Evolutionary conservation across 2,888 invertebrate species (phyloP), one percentile per base, ranked within the genome.

Genomic region (Sipha maydis): DNA sequence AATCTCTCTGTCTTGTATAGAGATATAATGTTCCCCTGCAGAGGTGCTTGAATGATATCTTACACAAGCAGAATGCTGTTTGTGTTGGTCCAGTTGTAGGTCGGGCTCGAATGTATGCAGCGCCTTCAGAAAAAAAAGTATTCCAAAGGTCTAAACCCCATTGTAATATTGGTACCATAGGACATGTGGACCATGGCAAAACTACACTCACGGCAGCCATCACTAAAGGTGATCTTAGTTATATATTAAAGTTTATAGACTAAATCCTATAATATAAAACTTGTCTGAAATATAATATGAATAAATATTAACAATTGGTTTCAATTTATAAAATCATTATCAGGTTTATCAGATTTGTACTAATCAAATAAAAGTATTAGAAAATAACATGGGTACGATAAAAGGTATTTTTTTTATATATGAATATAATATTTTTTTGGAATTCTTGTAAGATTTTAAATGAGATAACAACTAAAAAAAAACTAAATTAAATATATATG

Each of bases 141-240:
- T 98, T 94, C 92, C 94, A 94, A 90, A 93, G 97, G 90, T 95
- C 93, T 48, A 98, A 97, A 91, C 97, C 97, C n/a, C 98, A 98
- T 93, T 96, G 98, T 91, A 99, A 99, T 93, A 96, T 99, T 69
- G 99, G 99, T 21, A 99, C 99, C 0, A 99, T 99, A 91, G 99
- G 99, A 3, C 99, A 99, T 93, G 98, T 99, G 77, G 99, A 99
- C 93, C 99, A 99, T 92, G 99, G 99, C 71, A 99, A 99, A 93
- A 99, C 99, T 1, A 99, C 99, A 8, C 93, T 99, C n/a, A 99
- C 99, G 77, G 98, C 99, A 71, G 99, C 99, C 54, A 98, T 99
- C 89, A 99, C 99, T 0, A 97, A 95, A 94, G 94, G 95, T 95
- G 92, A 88, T 67, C 21, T 61, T 25, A 61, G 21, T 25, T 25